Conservation (phyloP, 2,797 vertebrate genomes). For the Dendrocincla fuliginosa region DNA sequence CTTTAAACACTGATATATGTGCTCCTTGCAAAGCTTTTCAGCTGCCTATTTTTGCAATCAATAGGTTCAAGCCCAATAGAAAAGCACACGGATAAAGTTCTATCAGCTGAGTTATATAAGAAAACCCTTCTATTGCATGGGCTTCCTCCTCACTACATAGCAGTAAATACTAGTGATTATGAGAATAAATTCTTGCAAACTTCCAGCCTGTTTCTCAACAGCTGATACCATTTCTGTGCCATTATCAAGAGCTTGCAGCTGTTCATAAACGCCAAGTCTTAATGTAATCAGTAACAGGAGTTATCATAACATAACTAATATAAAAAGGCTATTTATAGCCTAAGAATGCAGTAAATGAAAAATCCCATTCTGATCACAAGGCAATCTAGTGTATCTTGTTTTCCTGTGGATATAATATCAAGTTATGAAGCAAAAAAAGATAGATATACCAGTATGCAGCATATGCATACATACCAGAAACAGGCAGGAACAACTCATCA, state of each 20-base stretch:
- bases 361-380: background rate
- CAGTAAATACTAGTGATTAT: background rate
- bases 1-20: background rate
- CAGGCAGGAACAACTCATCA: background rate
- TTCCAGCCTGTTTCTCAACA: conserved; percentile 5
- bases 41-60: background rate
- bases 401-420: background rate
- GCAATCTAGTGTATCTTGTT: background rate
- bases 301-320: conserved; percentile 57
- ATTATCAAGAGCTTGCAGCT: conserved; percentile 60
- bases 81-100: background rate
- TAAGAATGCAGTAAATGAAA: conserved; percentile 21
- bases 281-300: conserved; percentile 53
- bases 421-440: background rate
- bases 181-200: conserved; percentile 18
- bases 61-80: background rate
- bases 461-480: background rate
- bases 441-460: background rate
- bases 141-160: background rate
- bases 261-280: conserved; percentile 55
- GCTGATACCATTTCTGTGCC: conserved; percentile 30
- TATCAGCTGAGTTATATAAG: background rate
- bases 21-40: background rate
- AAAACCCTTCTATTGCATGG: background rate
- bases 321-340: conserved; percentile 44